Evolutionary conservation across 2,888 invertebrate genomes (phyloP).

Genomic region (Agrochola lota): DNA sequence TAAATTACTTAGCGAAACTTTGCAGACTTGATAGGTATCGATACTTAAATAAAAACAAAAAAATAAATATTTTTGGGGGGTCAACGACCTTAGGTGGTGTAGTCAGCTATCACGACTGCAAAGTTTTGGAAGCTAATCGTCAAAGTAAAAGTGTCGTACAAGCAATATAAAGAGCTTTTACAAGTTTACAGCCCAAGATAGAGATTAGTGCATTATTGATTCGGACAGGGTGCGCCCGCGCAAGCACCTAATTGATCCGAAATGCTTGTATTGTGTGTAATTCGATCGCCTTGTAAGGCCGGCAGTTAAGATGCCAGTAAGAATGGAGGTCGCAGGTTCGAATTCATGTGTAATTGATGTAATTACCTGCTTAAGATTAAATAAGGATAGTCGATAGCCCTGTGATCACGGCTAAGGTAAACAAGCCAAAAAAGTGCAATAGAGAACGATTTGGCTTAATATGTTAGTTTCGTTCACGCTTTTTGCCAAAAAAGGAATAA

Average conservation of each 20-base stretch:
- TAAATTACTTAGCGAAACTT: background rate
- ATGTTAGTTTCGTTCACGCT: conserved; percentile 39
- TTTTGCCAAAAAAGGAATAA: conserved; percentile 38
- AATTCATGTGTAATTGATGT: conserved; percentile 56
- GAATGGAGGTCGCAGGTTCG: conserved; percentile 51
- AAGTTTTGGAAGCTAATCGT: background rate
- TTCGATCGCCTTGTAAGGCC: conserved; percentile 63
- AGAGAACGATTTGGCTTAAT: conserved; percentile 26
- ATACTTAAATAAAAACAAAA: background rate
- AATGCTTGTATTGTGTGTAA: conserved; percentile 67
- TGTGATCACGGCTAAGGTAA: conserved; percentile 49
- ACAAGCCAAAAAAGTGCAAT: conserved; percentile 45
- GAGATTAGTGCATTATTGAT: conserved; percentile 71
- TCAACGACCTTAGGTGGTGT: background rate
- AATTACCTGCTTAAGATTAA: conserved; percentile 55
- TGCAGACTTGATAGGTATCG: background rate
- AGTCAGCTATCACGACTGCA: background rate
- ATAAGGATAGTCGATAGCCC: conserved; percentile 45
- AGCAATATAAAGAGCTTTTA: conserved; percentile 51
- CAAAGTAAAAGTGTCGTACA: background rate
- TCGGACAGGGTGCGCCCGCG: conserved; percentile 70
- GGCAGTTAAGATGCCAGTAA: conserved; percentile 58
- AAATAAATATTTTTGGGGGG: background rate
- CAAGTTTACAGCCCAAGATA: conserved; percentile 60
- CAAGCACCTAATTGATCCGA: conserved; percentile 64